Base-by-base conservation (phyloP, 2,797 vertebrate genomes). In the Falco naumanni region DNA sequence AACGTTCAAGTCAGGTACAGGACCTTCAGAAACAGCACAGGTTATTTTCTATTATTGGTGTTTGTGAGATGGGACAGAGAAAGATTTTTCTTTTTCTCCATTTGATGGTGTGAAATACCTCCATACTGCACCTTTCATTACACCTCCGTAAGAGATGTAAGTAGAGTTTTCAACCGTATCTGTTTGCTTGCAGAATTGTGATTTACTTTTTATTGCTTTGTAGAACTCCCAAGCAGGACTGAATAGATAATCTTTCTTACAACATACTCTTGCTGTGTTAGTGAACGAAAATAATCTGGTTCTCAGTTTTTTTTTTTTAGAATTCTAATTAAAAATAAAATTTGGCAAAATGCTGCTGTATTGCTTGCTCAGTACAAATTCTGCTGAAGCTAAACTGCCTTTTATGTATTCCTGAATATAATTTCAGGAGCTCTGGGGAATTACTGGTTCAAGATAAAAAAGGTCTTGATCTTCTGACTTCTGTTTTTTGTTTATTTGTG, bases 121-220 rank as follows among this genome's bases (percentile, higher is more conserved):
- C 59, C 64, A 15, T 53, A 3, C 33, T 54, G 15, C 11, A 9
- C 20, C 13, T 88, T 34, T 33, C 26, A 3, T 56, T 84, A 31
- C 43, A 41, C 71, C 41, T 53, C 63, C 1, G 0, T 12, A 25
- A 37, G 51, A 88, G 26, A 45, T 63, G 5, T 6, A 41, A 72
- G 41, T 48, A n/a, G 34, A 63, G 11, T 39, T 95, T 29, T 64
- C 56, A 59, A 76, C 2, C 0, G 0, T 48, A 11, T 34, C 24
- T 65, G 13, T 70, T 78, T 61, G 31, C 54, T 78, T 59, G 48
- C 9, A 47, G 82, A 83, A 43, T 64, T 33, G 4, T 11, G 34
- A 34, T 37, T 68, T 77, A 13, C 34, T 45, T 8, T 34, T 68
- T 64, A n/a, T 43, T 56, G 34, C 34, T 65, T 70, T 66, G 39